Conservation (phyloP, 2,888 invertebrate genomes). For the Monoplex corrugatus region DNA sequence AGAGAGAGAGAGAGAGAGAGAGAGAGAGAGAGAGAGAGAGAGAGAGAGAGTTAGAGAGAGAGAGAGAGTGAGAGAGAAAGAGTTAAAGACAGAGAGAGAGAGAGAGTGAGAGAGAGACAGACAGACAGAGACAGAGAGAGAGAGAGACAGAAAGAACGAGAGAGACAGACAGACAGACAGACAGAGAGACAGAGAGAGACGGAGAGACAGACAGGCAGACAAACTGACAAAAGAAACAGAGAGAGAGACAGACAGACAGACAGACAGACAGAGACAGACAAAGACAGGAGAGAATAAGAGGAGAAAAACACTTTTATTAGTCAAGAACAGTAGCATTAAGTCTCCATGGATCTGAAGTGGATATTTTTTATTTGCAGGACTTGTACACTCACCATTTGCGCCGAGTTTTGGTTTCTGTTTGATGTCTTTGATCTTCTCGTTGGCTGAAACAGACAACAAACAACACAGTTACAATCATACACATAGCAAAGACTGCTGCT, state of each 20-base stretch:
- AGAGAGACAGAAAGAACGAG: background rate
- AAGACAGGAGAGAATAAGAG: background rate
- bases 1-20: background rate
- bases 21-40: background rate
- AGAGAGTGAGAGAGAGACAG: background rate
- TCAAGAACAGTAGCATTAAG: too few species aligned
- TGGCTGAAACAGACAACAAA: slow-evolving; percentile 86
- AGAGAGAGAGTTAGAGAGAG: background rate
- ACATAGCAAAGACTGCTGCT: too few species aligned
- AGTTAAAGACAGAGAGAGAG: too few species aligned
- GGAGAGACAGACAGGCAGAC: background rate
- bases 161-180: background rate
- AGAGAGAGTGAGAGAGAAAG: too few species aligned
- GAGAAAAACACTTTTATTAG: background rate
- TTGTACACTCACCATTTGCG: slow-evolving; percentile 90
- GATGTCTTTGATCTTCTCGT: slow-evolving; percentile 89
- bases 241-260: background rate
- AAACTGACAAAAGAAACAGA: background rate
- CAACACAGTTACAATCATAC: too few species aligned
- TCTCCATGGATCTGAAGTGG: too few species aligned
- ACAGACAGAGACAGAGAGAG: too few species aligned
- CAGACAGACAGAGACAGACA: background rate
- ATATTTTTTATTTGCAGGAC: too few species aligned
- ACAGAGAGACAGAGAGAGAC: background rate
- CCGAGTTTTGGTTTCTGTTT: slow-evolving; percentile 93